Base-by-base conservation (phyloP, 2,797 vertebrate genomes). In the Platyrinchus mystaceus region DNA sequence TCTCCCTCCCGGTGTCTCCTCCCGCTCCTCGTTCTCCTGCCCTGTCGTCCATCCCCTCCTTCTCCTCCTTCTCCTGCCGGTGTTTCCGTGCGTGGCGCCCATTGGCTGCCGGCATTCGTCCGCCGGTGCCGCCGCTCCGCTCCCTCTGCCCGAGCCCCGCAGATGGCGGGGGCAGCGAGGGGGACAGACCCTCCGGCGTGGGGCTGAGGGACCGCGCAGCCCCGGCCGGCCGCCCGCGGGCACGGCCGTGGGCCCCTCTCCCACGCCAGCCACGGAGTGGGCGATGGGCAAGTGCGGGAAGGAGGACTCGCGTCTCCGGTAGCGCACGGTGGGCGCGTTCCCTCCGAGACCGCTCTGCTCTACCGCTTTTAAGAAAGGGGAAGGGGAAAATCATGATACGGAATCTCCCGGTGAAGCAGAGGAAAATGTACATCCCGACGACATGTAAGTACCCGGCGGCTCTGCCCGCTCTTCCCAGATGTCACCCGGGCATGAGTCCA, bases 361-460 rank as follows among this genome's bases (percentile, higher is more conserved):
- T 13, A n/a, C 21, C 21, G 75, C 77, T 46, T 39, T 90, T 41
- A 8, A 76, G 73, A 82, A 47, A 70, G 63, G 78, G 87, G 46
- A 86, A 89, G n/a, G 73, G 88, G 74, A 7, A 71, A 84, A 71
- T 32, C 47, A 41, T 90, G 94, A 83, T 84, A 73, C 81, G 64
- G 73, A 95, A 89, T 84, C 69, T 93, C 32, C 71, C 20, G 36
- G 49, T 12, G 90, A 44, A 79, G 68, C 78, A 81, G 95, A 97
- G 94, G 89, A 83, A 90, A 92, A 95, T 86, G 87, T 32, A 2
- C 77, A 34, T 83, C 76, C 85, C 95, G 46, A 37, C 64, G 91
- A 90, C 89, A 76, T 46, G 96, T 97, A 90, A 97, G 97, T 97
- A 96, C 67, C 79, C n/a, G 87, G 95, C 83, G 60, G 88, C 79